Evolutionary conservation across 2,888 invertebrate genomes (phyloP).

Genomic region (Athalia cordata): DNA sequence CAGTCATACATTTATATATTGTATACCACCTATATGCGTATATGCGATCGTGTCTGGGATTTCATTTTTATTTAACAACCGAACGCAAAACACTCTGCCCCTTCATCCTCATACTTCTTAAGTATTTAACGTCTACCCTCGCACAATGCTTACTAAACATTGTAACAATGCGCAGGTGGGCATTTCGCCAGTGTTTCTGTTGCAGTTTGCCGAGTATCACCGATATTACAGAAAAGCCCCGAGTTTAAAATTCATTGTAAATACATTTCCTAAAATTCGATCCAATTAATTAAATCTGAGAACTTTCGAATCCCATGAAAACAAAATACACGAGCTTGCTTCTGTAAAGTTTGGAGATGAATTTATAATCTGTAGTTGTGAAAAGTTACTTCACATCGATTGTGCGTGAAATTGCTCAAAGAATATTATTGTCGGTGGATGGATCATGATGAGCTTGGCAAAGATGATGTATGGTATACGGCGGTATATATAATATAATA

Average conservation of each 20-base stretch:
- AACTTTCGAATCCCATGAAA: no score
- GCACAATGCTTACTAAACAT: slow-evolving; percentile 47
- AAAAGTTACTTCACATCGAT: no score
- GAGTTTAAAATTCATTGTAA: background rate
- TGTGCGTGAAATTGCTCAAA: no score
- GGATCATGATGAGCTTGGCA: background rate
- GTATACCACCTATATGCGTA: background rate
- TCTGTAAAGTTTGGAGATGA: no score
- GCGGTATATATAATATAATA: background rate
- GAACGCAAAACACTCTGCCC: slow-evolving; percentile 21
- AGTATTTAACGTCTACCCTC: slow-evolving; percentile 38
- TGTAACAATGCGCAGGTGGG: slow-evolving; percentile 51
- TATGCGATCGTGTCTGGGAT: background rate
- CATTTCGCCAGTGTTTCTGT: slow-evolving; percentile 44
- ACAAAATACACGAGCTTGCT: no score
- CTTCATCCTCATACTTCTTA: slow-evolving; percentile 20
- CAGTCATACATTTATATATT: no score
- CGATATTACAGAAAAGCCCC: background rate
- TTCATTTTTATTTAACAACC: slow-evolving; percentile 31
- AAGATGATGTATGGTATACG: background rate
- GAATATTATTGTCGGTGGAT: no score
- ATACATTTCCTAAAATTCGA: background rate
- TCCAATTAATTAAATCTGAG: slow-evolving; percentile 31
- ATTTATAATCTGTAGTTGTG: no score
- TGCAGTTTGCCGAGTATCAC: background rate